These are phyloP conservation scores for Synchiropus splendidus DNA, from an alignment of 2,113 vertebrate genomes.

Conservation along the genomic window DNA sequence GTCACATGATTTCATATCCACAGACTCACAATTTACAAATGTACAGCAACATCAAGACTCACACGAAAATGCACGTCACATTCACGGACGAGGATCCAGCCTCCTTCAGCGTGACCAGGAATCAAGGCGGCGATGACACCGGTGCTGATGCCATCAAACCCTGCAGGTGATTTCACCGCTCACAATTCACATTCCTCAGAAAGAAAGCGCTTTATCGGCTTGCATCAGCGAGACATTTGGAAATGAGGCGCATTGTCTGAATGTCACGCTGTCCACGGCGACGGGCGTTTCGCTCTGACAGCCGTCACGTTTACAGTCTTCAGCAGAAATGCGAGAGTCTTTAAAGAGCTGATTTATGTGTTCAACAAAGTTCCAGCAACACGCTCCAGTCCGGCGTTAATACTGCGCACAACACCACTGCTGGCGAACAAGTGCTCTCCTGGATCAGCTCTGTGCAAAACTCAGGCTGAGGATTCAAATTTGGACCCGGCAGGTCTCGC, in stretches of 20 bases:
- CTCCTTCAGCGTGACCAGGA: conserved; percentile 8
- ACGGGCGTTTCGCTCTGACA: background rate
- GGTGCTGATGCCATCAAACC: too few species aligned
- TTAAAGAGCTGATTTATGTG: too few species aligned
- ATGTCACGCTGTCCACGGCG: conserved; percentile 1
- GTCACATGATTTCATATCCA: conserved; percentile 8
- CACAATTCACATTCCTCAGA: too few species aligned
- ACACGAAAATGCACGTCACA: conserved; percentile 10
- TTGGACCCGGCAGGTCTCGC: background rate
- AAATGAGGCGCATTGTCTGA: background rate
- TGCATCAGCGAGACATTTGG: conserved; percentile 10
- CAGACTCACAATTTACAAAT: conserved; percentile 1
- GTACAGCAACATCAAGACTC: conserved; percentile 5
- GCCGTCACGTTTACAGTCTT: background rate
- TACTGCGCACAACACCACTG: background rate
- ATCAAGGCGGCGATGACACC: conserved; percentile 2
- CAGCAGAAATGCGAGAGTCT: background rate
- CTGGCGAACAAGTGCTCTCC: too few species aligned
- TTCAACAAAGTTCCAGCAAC: too few species aligned
- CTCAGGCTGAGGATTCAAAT: too few species aligned
- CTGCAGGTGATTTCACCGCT: too few species aligned
- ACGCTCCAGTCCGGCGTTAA: too few species aligned
- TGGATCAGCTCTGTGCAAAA: too few species aligned
- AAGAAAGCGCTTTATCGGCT: background rate
- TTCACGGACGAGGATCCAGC: conserved; percentile 38